Conservation (phyloP, 2,888 invertebrate species). For the Nemoura dubitans region DNA sequence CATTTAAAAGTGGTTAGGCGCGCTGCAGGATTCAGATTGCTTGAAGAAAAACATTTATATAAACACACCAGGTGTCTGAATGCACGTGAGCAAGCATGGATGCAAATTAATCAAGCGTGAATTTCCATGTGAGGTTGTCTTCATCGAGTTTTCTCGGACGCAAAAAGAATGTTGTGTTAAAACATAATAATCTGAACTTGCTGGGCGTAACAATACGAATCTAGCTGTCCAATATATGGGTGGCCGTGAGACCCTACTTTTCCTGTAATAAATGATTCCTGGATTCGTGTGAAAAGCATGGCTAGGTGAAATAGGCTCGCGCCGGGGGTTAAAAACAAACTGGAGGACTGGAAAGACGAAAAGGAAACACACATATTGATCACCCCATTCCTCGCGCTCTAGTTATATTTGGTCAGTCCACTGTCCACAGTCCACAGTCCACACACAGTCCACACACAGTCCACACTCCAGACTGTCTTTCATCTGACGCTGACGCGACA, state of each 20-base stretch:
- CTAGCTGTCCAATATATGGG: neutral
- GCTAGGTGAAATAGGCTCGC: neutral
- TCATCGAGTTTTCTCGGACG: neutral
- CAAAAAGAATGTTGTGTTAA: neutral
- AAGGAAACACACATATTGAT: constrained; percentile 8
- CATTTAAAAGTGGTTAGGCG: neutral
- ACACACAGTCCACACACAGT: neutral
- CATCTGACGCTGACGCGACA: constrained; percentile 2
- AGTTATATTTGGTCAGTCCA: neutral
- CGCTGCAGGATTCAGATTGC: neutral
- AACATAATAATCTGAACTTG: neutral
- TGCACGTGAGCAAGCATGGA: neutral
- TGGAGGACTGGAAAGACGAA: neutral
- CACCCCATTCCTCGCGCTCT: neutral
- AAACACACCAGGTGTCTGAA: neutral
- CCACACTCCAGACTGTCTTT: neutral
- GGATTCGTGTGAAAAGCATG: neutral
- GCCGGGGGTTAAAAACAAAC: neutral
- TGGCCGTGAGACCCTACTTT: neutral
- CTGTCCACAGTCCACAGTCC: neutral
- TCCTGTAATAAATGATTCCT: neutral
- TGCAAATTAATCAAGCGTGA: neutral
- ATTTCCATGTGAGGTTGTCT: neutral
- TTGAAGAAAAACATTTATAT: neutral
- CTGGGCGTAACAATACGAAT: neutral